phyloP scores from a whole-genome alignment of 1,140 invertebrate genomes.

The Sycobia sp. region DNA sequence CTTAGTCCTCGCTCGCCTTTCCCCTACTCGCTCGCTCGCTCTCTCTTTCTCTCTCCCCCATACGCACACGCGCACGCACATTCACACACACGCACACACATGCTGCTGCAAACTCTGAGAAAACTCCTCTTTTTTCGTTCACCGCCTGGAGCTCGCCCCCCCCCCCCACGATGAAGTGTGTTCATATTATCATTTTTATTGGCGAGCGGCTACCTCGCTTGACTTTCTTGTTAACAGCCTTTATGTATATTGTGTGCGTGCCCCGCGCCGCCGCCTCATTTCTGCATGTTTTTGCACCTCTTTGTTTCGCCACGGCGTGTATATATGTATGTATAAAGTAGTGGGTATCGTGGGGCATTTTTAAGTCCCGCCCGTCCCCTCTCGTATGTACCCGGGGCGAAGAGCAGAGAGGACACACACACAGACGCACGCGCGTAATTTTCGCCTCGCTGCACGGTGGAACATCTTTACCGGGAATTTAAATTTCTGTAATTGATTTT shows the following conservation, averaged over 20 bases:
- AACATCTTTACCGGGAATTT: neutral
- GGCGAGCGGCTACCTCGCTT: conserved; percentile 22
- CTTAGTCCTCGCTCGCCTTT: too few species aligned
- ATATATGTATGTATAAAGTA: neutral
- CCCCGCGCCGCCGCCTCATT: neutral
- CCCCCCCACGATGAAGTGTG: neutral
- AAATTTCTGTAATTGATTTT: too few species aligned
- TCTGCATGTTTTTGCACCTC: neutral
- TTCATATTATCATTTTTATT: conserved; percentile 33
- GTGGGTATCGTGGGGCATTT: neutral
- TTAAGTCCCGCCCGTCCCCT: too few species aligned
- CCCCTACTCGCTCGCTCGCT: too few species aligned
- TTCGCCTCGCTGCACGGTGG: neutral
- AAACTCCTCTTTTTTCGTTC: neutral
- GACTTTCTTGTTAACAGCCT: conserved; percentile 27
- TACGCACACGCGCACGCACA: too few species aligned
- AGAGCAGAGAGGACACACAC: too few species aligned
- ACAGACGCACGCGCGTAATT: neutral
- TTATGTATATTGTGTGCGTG: neutral
- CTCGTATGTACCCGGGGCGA: too few species aligned
- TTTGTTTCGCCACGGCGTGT: conserved; percentile 8
- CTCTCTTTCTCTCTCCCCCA: too few species aligned
- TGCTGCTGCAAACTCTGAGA: too few species aligned
- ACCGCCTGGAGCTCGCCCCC: too few species aligned
- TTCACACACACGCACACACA: too few species aligned